Conservation (phyloP, 2,888 invertebrate species). For the Drosophila picticornis region DNA sequence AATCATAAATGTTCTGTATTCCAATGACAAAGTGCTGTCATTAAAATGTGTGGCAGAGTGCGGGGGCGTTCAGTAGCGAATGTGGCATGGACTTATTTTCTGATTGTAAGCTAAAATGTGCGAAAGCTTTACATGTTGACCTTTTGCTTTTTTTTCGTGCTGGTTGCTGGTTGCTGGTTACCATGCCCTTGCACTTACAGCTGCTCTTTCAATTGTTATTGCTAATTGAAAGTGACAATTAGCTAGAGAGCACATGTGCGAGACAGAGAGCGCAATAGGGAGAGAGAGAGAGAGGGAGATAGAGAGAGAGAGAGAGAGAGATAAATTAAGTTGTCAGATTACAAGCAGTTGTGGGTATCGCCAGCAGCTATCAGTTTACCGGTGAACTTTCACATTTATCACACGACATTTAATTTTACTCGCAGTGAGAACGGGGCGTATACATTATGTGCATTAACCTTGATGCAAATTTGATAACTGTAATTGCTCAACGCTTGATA, state of each 20-base stretch:
- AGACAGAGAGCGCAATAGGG: not conserved
- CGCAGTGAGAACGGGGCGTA: conserved; percentile 37
- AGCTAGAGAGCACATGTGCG: not conserved
- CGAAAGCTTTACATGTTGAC: conserved; percentile 47
- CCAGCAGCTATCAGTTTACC: conserved; percentile 8
- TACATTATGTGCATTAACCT: conserved; percentile 47
- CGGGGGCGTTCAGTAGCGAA: not conserved
- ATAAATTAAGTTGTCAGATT: not conserved
- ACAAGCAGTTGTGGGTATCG: not conserved
- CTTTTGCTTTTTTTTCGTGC: conserved; percentile 40
- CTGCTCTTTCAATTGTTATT: conserved; percentile 25
- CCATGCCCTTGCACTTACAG: not conserved
- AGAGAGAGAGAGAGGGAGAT: no score
- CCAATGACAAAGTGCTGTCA: not conserved
- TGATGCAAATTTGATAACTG: conserved; percentile 26
- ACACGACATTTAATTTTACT: conserved; percentile 5
- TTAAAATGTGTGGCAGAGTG: not conserved
- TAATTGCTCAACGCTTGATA: conserved; percentile 13
- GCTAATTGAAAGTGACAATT: conserved; percentile 71
- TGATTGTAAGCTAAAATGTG: conserved; percentile 6
- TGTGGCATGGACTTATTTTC: conserved; percentile 15
- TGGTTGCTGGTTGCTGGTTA: conserved; percentile 4
- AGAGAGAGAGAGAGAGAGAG: not conserved
- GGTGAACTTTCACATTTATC: conserved; percentile 73
- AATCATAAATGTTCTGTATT: conserved; percentile 7